Base-by-base conservation (phyloP, 2,113 vertebrate species). In the Epinephelus lanceolatus region DNA sequence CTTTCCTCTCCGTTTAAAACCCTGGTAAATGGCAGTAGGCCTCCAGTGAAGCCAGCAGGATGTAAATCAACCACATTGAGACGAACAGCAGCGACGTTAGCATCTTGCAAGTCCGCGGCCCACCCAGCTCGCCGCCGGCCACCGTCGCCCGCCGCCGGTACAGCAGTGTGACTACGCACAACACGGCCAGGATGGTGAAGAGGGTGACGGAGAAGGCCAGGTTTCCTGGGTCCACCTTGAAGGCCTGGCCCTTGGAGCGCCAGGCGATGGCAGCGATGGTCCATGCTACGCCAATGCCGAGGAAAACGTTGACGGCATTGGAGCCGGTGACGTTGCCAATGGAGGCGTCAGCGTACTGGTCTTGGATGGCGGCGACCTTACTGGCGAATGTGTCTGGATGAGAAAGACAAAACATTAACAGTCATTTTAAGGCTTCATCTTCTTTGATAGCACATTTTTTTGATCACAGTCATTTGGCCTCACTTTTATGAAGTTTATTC, bases 161-260 rank as follows among this genome's bases (percentile, higher is more conserved):
- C 67, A 97, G 87, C 81, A 97, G 93, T 3, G 84, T 86, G 60
- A 73, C 0, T 27, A 97, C 92, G 23, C 79, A 90, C 72, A 96
- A 11, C 78, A 95, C 73, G 15, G 96, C 96, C 77, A 96, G 45
- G 60, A 94, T 93, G 83, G 96, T 96, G 93, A 95, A 97, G 67
- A 97, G 93, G 37, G 96, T 96, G 89, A 97, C 96, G 18, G 96
- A 96, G 90, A 97, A 97, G 67, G 96, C 96, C 91, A 97, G 91
- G 77, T 93, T 96, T 30, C 96, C 96, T 0, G 96, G 96, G 71
- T 95, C 88, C 78, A 97, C 96, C 1, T 1, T 69, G 87, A 97
- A 97, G 3, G 51, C 1, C 85, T 92, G 60, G 55, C 96, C 96
- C 85, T 94, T 90, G 81, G 91, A 87, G 37, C 92, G 93, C 95